phyloP scores from a whole-genome alignment of 2,797 vertebrate species.

The Phataginus tetradactyla region DNA sequence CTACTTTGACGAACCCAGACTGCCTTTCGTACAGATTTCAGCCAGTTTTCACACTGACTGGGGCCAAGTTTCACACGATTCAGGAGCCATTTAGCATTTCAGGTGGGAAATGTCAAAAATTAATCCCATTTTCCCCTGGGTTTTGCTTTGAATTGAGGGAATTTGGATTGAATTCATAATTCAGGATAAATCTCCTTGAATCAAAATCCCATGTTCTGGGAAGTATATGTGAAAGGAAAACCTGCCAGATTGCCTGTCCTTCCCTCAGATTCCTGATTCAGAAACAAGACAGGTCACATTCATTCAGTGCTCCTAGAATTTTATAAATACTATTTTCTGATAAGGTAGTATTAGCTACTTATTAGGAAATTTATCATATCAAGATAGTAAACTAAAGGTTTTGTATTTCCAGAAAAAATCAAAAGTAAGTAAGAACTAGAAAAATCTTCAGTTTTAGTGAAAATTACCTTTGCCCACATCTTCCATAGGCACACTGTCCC shows the following conservation, averaged over 20 bases:
- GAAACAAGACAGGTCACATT: not conserved
- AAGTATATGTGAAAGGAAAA: not conserved
- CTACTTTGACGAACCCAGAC: constrained; percentile 74
- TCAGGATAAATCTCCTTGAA: not conserved
- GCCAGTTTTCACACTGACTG: constrained; percentile 71
- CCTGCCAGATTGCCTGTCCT: not conserved
- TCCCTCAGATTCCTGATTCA: not conserved
- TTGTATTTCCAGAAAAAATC: not conserved
- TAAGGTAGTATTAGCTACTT: not conserved
- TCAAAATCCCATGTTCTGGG: not conserved
- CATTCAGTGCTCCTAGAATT: not conserved
- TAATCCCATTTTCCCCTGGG: constrained; percentile 16
- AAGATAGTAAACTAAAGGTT: constrained; percentile 14
- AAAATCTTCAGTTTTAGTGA: not conserved
- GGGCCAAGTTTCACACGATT: constrained; percentile 66
- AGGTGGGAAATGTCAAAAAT: constrained; percentile 66
- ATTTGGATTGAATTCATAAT: constrained; percentile 19
- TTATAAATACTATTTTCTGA: not conserved
- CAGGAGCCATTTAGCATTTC: constrained; percentile 52
- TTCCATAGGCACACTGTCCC: not conserved
- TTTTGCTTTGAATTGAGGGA: constrained; percentile 39
- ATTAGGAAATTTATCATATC: not conserved
- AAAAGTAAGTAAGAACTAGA: not conserved
- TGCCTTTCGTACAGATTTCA: constrained; percentile 66
- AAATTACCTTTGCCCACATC: not conserved